A percentile compares a stretch with the other conserved stretches of the same genome.
Evolutionary conservation across 2,888 invertebrate genomes (phyloP).

Genomic region (Apomyelois bistriatella): DNA sequence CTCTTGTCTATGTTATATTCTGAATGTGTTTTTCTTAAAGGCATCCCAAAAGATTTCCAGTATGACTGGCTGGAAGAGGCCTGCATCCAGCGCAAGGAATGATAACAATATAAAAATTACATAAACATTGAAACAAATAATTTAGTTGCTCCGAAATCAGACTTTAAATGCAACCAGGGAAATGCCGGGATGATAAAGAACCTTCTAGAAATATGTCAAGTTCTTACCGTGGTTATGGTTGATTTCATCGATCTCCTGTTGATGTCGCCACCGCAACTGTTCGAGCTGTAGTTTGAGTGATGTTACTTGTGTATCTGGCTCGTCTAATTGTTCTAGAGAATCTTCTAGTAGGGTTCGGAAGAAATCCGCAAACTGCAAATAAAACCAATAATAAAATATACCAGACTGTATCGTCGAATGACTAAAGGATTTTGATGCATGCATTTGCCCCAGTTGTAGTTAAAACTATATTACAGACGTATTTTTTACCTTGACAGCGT

Average conservation of each 20-base stretch:
- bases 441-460: conserved; percentile 57
- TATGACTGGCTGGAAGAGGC: no score
- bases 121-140: no score
- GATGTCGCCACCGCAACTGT: conserved; percentile 84
- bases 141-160: no score
- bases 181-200: neutral
- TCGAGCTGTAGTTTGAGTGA: conserved; percentile 85
- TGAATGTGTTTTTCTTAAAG: no score
- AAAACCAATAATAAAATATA: neutral
- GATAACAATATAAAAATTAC: no score
- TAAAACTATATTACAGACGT: no score
- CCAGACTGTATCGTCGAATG: no score
- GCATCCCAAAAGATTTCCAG: no score
- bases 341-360: conserved; percentile 86
- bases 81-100: no score
- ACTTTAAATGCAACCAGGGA: no score
- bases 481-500: conserved; percentile 81
- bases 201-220: neutral
- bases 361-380: conserved; percentile 82
- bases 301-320: conserved; percentile 78
- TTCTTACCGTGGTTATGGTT: conserved; percentile 84
- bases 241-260: conserved; percentile 86
- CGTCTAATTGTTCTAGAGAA: conserved; percentile 81
- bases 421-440: no score
- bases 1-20: no score